phyloP scores from a whole-genome alignment of 2,113 vertebrate genomes.

The Mustelus asterias region DNA sequence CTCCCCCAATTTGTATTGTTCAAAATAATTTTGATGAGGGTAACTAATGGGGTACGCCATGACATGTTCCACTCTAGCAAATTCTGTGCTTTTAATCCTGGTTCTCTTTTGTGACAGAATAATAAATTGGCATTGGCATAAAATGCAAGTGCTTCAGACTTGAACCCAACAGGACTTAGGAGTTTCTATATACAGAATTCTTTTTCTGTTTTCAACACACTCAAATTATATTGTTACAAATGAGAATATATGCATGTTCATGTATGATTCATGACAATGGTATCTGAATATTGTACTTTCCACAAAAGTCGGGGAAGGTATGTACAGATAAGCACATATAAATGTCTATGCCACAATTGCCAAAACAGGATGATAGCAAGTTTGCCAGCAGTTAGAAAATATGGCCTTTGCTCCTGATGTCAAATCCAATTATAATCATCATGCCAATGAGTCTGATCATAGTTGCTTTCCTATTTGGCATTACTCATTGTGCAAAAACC shows the following conservation, averaged over 20 bases:
- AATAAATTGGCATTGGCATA: too few relatives aligned
- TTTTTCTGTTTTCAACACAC: not conserved
- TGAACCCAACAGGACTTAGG: not conserved
- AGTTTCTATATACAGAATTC: not conserved
- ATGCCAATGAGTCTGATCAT: not conserved
- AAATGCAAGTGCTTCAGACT: not conserved
- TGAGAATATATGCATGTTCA: not conserved
- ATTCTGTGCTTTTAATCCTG: not conserved
- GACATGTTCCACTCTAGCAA: not conserved
- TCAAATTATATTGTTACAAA: not conserved
- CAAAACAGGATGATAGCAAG: not conserved
- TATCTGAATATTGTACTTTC: not conserved
- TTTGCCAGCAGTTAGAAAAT: not conserved
- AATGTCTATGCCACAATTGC: not conserved
- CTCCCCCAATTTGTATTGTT: not conserved
- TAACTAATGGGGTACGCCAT: not conserved
- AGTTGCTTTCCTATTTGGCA: not conserved
- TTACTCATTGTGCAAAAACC: not conserved
- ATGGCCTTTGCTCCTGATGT: not conserved
- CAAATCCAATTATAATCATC: not conserved
- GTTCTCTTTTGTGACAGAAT: not conserved
- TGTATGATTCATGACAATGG: not conserved
- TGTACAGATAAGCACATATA: not conserved
- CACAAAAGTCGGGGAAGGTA: not conserved
- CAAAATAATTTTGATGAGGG: not conserved